Conservation (phyloP, 1,140 invertebrate genomes). For the Ceratina calcarata region DNA sequence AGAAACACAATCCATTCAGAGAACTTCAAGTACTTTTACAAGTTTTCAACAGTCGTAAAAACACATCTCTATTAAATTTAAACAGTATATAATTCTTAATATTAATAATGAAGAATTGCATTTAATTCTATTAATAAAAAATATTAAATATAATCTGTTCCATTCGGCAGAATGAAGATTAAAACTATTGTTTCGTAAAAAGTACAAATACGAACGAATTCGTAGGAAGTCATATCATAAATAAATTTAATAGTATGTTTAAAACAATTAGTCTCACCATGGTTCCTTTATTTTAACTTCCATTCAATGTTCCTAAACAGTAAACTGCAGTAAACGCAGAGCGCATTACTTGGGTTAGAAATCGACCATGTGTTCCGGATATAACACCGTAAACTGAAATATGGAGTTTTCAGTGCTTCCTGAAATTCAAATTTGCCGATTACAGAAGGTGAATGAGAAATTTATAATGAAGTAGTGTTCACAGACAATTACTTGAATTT, state of each 20-base stretch:
- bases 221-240: not conserved
- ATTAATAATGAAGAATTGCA: no score
- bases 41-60: not conserved
- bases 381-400: not conserved
- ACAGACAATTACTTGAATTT: not conserved
- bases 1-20: slow-evolving; percentile 9
- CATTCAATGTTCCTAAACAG: slow-evolving; percentile 32
- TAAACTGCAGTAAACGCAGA: slow-evolving; percentile 1
- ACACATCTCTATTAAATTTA: not conserved
- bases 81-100: not conserved
- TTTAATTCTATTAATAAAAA: not conserved
- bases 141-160: not conserved
- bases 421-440: slow-evolving; percentile 10
- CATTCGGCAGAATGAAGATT: not conserved
- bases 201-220: not conserved
- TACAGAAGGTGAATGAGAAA: not conserved
- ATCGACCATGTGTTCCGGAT: slow-evolving; percentile 50
- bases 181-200: not conserved
- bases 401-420: slow-evolving; percentile 38
- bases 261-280: slow-evolving; percentile 18
- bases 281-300: slow-evolving; percentile 14
- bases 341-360: slow-evolving; percentile 21
- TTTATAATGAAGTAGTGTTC: not conserved
- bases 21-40: slow-evolving; percentile 2
- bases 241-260: not conserved